These are phyloP conservation scores for Pachycephus smyrnensis DNA, from an alignment of 2,888 invertebrate genomes.

Conservation along the genomic window DNA sequence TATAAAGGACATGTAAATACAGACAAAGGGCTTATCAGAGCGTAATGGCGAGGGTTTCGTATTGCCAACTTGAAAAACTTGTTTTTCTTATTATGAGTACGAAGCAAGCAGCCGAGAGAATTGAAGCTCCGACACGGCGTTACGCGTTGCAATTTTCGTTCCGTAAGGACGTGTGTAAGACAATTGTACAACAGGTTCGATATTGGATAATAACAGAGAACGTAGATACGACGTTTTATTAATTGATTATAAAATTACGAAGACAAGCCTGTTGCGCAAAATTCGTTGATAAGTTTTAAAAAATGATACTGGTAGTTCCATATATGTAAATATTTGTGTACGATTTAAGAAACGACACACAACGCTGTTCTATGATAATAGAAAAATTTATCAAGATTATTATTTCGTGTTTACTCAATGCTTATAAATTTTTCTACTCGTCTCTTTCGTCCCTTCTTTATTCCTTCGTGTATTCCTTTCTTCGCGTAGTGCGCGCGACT, in stretches of 20 bases:
- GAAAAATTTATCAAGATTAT: not conserved
- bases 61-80: constrained; percentile 2
- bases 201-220: not conserved
- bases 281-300: not conserved
- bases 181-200: not conserved
- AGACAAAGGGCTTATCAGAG: constrained; percentile 24
- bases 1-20: not conserved
- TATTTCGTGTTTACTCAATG: not conserved
- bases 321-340: not conserved
- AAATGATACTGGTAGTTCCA: too few relatives aligned
- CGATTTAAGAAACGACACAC: not conserved
- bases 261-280: not conserved
- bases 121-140: not conserved
- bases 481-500: not conserved
- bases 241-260: not conserved
- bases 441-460: not conserved
- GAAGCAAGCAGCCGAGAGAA: not conserved
- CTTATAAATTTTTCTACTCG: not conserved
- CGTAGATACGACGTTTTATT: not conserved
- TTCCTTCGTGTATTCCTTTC: not conserved
- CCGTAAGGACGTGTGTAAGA: not conserved
- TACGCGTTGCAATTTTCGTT: not conserved
- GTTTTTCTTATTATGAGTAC: not conserved
- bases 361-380: not conserved
- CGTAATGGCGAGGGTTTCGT: constrained; percentile 12